phyloP scores from a whole-genome alignment of 1,140 invertebrate species.

The Drosophila ananassae region DNA sequence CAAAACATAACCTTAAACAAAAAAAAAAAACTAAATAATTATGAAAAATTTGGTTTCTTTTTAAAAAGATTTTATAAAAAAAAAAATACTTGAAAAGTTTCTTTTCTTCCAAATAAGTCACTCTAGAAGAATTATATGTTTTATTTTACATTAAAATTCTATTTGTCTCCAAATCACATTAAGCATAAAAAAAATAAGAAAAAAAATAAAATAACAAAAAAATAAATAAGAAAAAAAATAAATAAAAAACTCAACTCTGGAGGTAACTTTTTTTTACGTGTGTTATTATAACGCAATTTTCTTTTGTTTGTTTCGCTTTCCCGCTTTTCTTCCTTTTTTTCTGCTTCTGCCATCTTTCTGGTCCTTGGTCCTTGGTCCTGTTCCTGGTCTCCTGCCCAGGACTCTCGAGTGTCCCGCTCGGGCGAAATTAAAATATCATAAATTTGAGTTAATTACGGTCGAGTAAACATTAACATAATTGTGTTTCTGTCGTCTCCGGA shows the following conservation, averaged over 20 bases:
- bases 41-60: not conserved
- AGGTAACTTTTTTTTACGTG: constrained; percentile 50
- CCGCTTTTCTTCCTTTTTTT: constrained; percentile 24
- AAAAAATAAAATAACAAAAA: too few relatives aligned
- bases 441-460: constrained; percentile 81
- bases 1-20: constrained; percentile 50
- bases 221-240: not conserved
- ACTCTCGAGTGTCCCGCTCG: constrained; percentile 27
- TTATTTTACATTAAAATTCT: constrained; percentile 72
- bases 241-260: not conserved
- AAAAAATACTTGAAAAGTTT: too few relatives aligned
- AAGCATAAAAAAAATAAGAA: constrained; percentile 9
- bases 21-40: constrained; percentile 4
- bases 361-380: constrained; percentile 1
- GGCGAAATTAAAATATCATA: constrained; percentile 80
- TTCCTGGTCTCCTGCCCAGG: constrained; percentile 6
- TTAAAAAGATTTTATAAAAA: too few relatives aligned
- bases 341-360: constrained; percentile 16
- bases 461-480: constrained; percentile 82
- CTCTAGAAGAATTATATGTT: constrained; percentile 19
- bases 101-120: not conserved
- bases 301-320: constrained; percentile 56
- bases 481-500: constrained; percentile 60
- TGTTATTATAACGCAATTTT: constrained; percentile 80
- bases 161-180: constrained; percentile 65